Percentiles rank a stretch among this genome's conserved stretches.
These are phyloP conservation scores for Epirrhoe alternata DNA, from an alignment of 2,888 invertebrate genomes.

Conservation along the genomic window DNA sequence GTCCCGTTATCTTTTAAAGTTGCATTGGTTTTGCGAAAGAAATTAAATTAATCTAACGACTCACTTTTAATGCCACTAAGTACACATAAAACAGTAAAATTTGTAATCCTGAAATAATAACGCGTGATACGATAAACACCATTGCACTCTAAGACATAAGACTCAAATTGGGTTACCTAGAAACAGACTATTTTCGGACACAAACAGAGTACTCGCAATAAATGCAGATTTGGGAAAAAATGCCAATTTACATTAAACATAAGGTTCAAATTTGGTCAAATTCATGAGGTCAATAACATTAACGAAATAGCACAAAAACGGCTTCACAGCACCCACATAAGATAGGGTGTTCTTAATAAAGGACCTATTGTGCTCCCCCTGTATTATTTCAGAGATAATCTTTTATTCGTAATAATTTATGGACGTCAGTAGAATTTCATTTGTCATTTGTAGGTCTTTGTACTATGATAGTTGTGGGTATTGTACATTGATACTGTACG, in stretches of 20 bases:
- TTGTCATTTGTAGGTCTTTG: constrained; percentile 68
- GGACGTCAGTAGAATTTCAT: constrained; percentile 74
- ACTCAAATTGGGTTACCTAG: too few species aligned
- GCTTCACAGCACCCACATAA: constrained; percentile 48
- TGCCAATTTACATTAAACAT: background rate
- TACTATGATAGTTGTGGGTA: constrained; percentile 41
- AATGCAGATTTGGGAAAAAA: too few species aligned
- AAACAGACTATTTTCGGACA: too few species aligned
- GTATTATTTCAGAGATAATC: constrained; percentile 81
- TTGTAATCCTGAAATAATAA: background rate
- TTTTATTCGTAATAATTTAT: constrained; percentile 80
- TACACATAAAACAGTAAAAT: background rate
- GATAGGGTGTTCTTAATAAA: constrained; percentile 70
- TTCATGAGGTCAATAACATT: constrained; percentile 12
- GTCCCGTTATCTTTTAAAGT: too few species aligned
- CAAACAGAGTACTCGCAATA: too few species aligned
- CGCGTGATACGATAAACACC: background rate
- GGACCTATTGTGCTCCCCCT: constrained; percentile 76
- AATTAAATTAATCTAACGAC: background rate
- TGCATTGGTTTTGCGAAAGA: too few species aligned
- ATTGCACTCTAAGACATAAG: background rate
- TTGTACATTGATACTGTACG: background rate
- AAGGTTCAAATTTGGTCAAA: background rate
- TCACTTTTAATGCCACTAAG: background rate
- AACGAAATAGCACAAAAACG: constrained; percentile 35